Evolutionary conservation across 1,140 invertebrate species (phyloP).

Genomic region (Lycorma delicatula): DNA sequence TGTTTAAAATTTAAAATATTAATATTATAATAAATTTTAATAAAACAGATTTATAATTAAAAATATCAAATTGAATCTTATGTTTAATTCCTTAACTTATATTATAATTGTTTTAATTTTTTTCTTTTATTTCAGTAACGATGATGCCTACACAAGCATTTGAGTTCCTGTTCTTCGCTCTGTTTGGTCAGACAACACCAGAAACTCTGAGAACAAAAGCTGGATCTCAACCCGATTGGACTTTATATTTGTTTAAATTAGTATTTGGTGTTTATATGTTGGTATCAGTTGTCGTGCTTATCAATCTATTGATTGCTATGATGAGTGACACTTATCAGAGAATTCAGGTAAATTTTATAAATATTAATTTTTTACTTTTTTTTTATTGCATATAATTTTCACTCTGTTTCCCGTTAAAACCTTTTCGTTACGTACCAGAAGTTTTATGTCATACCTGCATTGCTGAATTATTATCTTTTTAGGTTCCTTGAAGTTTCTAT

Average conservation of each 20-base stretch:
- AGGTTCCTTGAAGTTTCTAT: too few species aligned
- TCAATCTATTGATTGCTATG: constrained; percentile 99
- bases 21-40: too few species aligned
- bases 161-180: constrained; percentile 96
- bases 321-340: constrained; percentile 99
- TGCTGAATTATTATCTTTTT: too few species aligned
- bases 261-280: constrained; percentile 92
- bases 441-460: too few species aligned
- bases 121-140: constrained; percentile 55
- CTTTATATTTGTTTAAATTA: constrained; percentile 69
- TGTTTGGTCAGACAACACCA: constrained; percentile 94
- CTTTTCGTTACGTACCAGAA: too few species aligned
- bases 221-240: constrained; percentile 58
- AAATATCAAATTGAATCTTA: too few species aligned
- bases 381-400: not conserved
- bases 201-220: constrained; percentile 54
- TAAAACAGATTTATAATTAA: too few species aligned
- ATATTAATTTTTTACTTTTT: too few species aligned
- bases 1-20: too few species aligned
- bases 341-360: constrained; percentile 65
- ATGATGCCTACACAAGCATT: constrained; percentile 85
- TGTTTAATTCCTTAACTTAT: too few species aligned
- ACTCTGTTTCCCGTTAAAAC: too few species aligned
- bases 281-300: constrained; percentile 95
- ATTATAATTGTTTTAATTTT: too few species aligned